Percentiles rank a stretch among this genome's conserved stretches.
Evolutionary conservation across 2,797 vertebrate genomes (phyloP).

Genomic region (Rhabdomys pumilio): DNA sequence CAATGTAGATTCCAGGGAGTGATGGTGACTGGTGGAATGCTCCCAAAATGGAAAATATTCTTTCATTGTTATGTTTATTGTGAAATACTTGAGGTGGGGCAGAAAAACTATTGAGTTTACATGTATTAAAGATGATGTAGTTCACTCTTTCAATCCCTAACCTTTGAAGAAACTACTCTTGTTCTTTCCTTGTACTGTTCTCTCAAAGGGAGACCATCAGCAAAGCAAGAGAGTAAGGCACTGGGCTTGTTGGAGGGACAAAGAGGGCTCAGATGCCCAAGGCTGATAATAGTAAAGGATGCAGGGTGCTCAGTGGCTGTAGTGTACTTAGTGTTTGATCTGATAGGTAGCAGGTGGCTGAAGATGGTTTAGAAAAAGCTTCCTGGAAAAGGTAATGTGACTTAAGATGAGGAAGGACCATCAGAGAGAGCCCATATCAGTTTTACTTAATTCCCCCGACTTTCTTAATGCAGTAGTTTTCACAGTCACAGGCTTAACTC

Average conservation of each 20-base stretch:
- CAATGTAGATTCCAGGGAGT: constrained; percentile 34
- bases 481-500: neutral
- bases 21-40: neutral
- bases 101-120: constrained; percentile 10
- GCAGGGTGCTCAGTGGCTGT: neutral
- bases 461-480: neutral
- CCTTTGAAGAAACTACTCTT: neutral
- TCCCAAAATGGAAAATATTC: constrained; percentile 22
- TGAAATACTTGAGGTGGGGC: constrained; percentile 33
- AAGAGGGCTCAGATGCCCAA: neutral
- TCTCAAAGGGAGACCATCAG: neutral
- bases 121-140: neutral
- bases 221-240: neutral
- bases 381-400: neutral
- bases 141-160: neutral
- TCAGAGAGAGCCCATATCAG: neutral
- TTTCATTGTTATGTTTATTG: constrained; percentile 33
- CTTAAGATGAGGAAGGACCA: neutral
- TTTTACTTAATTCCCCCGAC: neutral
- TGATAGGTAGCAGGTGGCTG: neutral
- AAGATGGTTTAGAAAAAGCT: neutral
- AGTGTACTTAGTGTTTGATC: constrained; percentile 12
- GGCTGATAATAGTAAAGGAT: constrained; percentile 14
- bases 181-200: neutral
- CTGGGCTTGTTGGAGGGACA: neutral